Percentiles rank a stretch among this genome's conserved stretches.
phyloP scores from a whole-genome alignment of 2,888 invertebrate species.

The Orchesella flavescens region DNA sequence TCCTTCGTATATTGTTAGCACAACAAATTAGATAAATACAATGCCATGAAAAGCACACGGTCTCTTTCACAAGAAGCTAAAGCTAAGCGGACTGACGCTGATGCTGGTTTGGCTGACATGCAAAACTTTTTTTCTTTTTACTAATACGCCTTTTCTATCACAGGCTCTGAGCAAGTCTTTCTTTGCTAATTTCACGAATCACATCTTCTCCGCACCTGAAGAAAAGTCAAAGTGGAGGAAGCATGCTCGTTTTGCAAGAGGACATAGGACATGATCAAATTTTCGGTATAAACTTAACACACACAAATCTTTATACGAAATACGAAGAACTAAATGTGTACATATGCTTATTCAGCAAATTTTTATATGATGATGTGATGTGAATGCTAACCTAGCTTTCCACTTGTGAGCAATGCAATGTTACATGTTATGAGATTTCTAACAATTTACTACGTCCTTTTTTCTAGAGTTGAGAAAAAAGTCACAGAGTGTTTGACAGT shows the following conservation, averaged over 20 bases:
- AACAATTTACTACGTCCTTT: not conserved
- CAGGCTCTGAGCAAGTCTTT: not conserved
- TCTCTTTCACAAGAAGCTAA: conserved; percentile 29
- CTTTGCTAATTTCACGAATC: not conserved
- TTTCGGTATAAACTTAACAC: not conserved
- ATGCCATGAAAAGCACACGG: conserved; percentile 43
- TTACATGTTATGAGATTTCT: conserved; percentile 3
- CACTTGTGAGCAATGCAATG: no score
- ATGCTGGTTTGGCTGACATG: not conserved
- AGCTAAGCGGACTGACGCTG: not conserved
- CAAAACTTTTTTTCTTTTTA: not conserved
- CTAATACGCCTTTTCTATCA: conserved; percentile 12
- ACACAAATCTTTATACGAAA: no score
- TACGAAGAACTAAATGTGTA: no score
- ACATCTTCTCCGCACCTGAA: not conserved
- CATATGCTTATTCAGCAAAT: no score
- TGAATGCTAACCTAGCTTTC: not conserved
- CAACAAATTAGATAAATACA: not conserved
- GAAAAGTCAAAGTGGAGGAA: not conserved
- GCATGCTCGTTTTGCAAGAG: conserved; percentile 19
- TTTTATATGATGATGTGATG: not conserved
- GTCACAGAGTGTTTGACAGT: conserved; percentile 12
- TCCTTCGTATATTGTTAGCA: not conserved
- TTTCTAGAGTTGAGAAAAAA: conserved; percentile 4
- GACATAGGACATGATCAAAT: not conserved